Evolutionary conservation across 2,888 invertebrate species (phyloP), one percentile per base, ranked within the genome.

Genomic region (Cosmia trapezina): DNA sequence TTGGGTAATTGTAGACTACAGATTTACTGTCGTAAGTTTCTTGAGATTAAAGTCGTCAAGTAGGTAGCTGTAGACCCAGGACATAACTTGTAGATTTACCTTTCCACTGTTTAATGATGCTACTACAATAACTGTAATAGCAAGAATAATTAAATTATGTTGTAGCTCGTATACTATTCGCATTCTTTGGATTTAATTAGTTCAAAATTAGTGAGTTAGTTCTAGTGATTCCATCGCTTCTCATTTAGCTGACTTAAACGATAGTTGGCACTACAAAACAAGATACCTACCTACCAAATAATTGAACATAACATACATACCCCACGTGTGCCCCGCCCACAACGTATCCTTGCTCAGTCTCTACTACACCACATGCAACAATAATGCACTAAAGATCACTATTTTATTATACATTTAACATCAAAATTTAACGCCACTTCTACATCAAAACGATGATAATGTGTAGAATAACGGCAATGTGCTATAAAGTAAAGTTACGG

Each of bases 391-490:
- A 83, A 73, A 84, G 41, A 82, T 69, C 54, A 33, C 62, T 47
- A 78, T 64, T 78, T 73, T 73, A 70, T 73, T 73, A 57, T 73
- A 70, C 85, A 65, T 62, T 73, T 60, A 73, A 56, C 70, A 73
- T 68, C 59, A 71, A 72, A 71, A 77, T 71, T 60, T 63, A 56
- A 67, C 80, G 14, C 54, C 43, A 73, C 61, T 79, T 62, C 57
- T 66, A 66, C 81, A 80, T 81, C 76, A 72, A 83, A 83, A 68
- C 73, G 59, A 57, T 56, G 69, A 79, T 64, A 73, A 72, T 61
- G 64, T 54, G 54, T 72, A 70, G 64, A 70, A 77, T 73, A 78
- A 72, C 77, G 28, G 60, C 41, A 49, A 70, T 61, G 70, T 51
- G 72, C 66, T 49, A 59, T 83, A 77, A 83, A 72, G 28, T 47